A percentile compares a stretch with the other conserved stretches of the same genome.
phyloP scores from a whole-genome alignment of 1,140 invertebrate genomes.

The Pseudoatta argentina region DNA sequence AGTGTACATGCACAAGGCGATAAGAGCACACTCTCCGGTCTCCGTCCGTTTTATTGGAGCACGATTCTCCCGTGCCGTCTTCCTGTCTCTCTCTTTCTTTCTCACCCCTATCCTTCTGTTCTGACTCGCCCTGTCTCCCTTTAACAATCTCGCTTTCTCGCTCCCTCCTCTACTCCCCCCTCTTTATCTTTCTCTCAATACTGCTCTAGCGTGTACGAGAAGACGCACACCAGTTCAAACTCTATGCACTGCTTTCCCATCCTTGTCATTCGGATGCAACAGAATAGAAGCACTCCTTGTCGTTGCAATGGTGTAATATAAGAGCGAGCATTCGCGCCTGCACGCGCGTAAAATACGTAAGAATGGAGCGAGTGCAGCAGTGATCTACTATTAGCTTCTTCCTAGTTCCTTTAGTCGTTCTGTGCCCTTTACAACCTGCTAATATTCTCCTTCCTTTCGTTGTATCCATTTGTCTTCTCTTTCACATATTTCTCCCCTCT shows the following conservation, averaged over 20 bases:
- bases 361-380: conserved; percentile 60
- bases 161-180: conserved; percentile 22
- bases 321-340: conserved; percentile 48
- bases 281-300: conserved; percentile 70
- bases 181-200: conserved; percentile 35
- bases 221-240: conserved; percentile 30
- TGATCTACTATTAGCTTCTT: conserved; percentile 16
- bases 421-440: conserved; percentile 26
- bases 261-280: conserved; percentile 36
- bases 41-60: conserved; percentile 54
- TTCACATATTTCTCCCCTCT: conserved; percentile 57
- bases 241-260: conserved; percentile 22
- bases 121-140: not conserved
- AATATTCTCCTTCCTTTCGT: conserved; percentile 44
- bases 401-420: conserved; percentile 47
- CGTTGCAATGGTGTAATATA: conserved; percentile 74
- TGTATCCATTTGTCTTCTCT: conserved; percentile 70
- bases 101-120: not conserved
- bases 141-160: not conserved
- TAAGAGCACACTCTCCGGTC: conserved; percentile 63
- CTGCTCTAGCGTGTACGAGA: conserved; percentile 13
- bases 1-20: conserved; percentile 74
- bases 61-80: conserved; percentile 33
- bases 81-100: conserved; percentile 38
- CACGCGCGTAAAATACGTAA: conserved; percentile 69